These are phyloP conservation scores for Lagodon rhomboides DNA, from an alignment of 2,797 vertebrate species.

Conservation along the genomic window DNA sequence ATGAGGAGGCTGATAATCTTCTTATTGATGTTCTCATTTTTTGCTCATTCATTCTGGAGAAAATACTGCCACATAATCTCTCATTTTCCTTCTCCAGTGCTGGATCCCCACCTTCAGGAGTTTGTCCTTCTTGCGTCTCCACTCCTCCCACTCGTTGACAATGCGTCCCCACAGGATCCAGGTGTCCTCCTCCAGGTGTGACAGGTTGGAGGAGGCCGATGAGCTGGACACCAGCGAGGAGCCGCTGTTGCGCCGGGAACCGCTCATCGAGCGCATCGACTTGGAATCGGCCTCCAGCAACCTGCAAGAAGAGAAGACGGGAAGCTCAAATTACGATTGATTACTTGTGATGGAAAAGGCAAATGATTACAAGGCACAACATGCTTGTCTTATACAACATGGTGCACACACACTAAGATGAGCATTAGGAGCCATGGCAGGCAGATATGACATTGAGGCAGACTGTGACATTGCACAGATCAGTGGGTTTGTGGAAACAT, in stretches of 20 bases:
- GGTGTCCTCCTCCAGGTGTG: constrained; percentile 97
- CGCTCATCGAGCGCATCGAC: constrained; percentile 96
- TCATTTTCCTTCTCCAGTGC: neutral
- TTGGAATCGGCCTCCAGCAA: constrained; percentile 97
- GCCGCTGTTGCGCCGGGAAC: constrained; percentile 97
- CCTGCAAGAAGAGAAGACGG: constrained; percentile 76
- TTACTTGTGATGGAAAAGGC: neutral
- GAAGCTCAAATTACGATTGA: neutral
- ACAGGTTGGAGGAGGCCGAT: constrained; percentile 98
- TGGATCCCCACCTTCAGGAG: constrained; percentile 92
- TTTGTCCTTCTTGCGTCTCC: constrained; percentile 96
- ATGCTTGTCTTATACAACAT: neutral
- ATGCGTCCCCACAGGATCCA: constrained; percentile 99
- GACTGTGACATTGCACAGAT: constrained; percentile 12
- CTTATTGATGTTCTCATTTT: constrained; percentile 14
- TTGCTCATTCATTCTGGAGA: neutral
- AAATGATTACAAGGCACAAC: neutral
- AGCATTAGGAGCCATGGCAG: neutral
- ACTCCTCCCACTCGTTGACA: constrained; percentile 99
- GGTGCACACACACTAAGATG: neutral
- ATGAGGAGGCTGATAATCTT: constrained; percentile 16
- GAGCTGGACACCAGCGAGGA: constrained; percentile 98
- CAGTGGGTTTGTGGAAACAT: constrained; percentile 16
- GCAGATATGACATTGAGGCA: constrained; percentile 23
- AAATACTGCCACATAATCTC: neutral